These are phyloP conservation scores for Vipera latastei DNA, from an alignment of 2,797 vertebrate genomes.

Conservation along the genomic window DNA sequence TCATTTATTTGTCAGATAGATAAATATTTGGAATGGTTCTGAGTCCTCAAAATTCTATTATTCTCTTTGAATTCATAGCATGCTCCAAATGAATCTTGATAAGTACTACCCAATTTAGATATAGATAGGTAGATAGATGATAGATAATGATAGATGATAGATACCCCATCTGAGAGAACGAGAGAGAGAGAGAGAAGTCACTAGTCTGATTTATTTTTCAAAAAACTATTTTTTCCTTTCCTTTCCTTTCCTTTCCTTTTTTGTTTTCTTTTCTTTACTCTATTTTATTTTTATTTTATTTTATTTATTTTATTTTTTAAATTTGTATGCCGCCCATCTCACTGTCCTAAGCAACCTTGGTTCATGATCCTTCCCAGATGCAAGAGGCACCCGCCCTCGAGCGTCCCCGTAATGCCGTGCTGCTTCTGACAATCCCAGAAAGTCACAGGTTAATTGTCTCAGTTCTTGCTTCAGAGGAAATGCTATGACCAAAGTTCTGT, in stretches of 20 bases:
- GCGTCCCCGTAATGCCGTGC: not conserved
- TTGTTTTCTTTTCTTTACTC: no score
- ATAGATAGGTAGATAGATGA: no score
- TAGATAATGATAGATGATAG: no score
- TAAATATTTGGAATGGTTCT: slow-evolving; percentile 35
- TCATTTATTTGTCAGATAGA: slow-evolving; percentile 29
- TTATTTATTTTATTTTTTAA: not conserved
- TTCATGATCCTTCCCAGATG: not conserved
- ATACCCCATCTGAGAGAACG: no score
- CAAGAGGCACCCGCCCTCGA: not conserved
- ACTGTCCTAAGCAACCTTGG: not conserved
- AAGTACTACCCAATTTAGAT: not conserved
- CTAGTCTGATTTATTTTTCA: no score
- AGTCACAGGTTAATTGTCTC: not conserved
- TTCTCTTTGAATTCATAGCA: slow-evolving; percentile 51
- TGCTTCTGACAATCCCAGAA: not conserved
- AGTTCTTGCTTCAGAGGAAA: not conserved
- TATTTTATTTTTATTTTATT: not conserved
- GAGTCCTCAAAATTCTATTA: slow-evolving; percentile 29
- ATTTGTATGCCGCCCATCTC: not conserved
- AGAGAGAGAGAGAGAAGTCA: no score
- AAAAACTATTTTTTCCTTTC: no score
- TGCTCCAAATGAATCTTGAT: not conserved
- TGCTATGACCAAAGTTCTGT: not conserved
- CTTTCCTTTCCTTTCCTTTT: no score